Base-by-base conservation (phyloP, 2,888 invertebrate species). In the Metacarcinus magister region DNA sequence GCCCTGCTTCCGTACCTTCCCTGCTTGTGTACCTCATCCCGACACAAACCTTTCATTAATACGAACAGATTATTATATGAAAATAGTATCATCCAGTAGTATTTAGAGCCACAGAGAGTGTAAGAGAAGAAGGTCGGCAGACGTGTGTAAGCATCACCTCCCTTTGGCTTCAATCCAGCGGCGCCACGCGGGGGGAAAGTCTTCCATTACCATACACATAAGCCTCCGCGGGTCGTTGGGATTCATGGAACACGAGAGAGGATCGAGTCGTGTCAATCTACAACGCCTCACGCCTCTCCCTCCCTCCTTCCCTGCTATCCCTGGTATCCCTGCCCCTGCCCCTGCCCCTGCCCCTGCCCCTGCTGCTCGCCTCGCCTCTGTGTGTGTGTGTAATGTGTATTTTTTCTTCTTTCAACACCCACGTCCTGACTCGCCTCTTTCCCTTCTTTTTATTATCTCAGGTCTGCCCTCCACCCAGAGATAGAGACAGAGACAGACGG, bases 121-220 rank as follows among this genome's bases (percentile, higher is more conserved):
- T 23, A 23, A 19, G 60, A 19, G 23, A 60, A 60, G 23, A 82
- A 10, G n/a, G 5, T 67, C 28, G n/a, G n/a, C 75, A 82, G 28
- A 8, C 75, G 28, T 28, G 75, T n/a, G 10, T 75, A 8, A n/a
- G 19, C 1, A 28, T 82, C 75, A 32, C n/a, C 75, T 82, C 75
- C n/a, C 75, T n/a, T 4, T 82, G n/a, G 75, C 23, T 82, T 28
- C 23, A 82, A 28, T 32, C 28, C 75, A 82, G 75, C 28, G n/a
- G 75, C 75, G 75, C 23, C 75, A 28, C 75, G 75, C 75, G 75
- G 75, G n/a, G 23, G 60, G 28, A 82, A 82, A 82, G 75, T 82
- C 75, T 5, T 10, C 54, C 75, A 82, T 82, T 82, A 82, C 75
- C 75, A 82, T 82, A 82, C 75, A 82, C 75, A 28, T 82, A 28